phyloP scores from a whole-genome alignment of 2,797 vertebrate species.

The Cyclopterus lumpus region DNA sequence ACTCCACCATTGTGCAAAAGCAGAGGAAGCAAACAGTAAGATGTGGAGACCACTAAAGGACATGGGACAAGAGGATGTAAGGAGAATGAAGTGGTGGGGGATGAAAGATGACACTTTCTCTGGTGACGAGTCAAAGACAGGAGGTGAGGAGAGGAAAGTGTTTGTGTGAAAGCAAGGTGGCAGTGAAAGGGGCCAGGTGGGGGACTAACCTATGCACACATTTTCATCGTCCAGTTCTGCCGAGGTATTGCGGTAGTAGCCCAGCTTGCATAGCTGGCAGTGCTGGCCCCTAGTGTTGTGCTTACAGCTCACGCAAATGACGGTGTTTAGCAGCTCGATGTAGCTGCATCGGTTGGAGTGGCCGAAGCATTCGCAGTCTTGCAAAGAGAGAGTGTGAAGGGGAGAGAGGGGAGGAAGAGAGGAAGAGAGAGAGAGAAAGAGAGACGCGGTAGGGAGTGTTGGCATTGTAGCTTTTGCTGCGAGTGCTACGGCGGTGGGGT shows the following conservation, averaged over 20 bases:
- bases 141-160: constrained; percentile 54
- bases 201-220: constrained; percentile 99
- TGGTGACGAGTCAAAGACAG: constrained; percentile 57
- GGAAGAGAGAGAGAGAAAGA: constrained; percentile 26
- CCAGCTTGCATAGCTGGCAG: constrained; percentile 99
- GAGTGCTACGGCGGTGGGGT: constrained; percentile 69
- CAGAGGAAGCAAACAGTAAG: constrained; percentile 49
- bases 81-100: constrained; percentile 21
- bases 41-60: constrained; percentile 42
- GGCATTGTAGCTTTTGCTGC: constrained; percentile 62
- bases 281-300: constrained; percentile 99
- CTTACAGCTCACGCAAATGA: constrained; percentile 99
- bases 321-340: constrained; percentile 98
- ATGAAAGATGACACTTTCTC: constrained; percentile 50
- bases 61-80: constrained; percentile 39
- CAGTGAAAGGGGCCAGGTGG: constrained; percentile 43
- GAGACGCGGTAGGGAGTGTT: constrained; percentile 58
- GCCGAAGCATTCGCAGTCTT: constrained; percentile 99
- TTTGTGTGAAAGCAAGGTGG: constrained; percentile 49
- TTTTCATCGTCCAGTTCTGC: constrained; percentile 99
- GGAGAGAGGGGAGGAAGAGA: constrained; percentile 16
- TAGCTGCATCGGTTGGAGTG: constrained; percentile 99
- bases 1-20: constrained; percentile 12
- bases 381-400: constrained; percentile 89
- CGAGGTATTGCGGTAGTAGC: constrained; percentile 99